These are phyloP conservation scores for Phanerotoma sp. DNA, from an alignment of 2,888 invertebrate genomes.

Conservation along the genomic window DNA sequence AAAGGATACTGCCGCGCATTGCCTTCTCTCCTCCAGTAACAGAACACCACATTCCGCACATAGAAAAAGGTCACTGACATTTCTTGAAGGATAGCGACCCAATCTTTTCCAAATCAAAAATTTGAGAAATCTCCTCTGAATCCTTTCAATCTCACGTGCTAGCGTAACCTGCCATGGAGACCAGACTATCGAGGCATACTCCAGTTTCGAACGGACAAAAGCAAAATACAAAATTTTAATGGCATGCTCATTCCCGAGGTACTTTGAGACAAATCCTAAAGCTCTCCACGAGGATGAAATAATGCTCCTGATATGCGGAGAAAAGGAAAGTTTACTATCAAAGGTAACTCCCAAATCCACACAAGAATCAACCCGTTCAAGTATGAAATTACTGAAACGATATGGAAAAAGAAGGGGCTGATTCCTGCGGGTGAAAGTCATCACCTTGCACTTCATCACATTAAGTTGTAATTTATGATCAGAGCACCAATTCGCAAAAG, in stretches of 20 bases:
- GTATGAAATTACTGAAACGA: background rate
- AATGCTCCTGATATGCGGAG: background rate
- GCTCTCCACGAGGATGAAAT: background rate
- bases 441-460: too few relatives aligned
- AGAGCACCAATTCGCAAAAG: constrained; percentile 1
- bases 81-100: background rate
- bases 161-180: too few relatives aligned
- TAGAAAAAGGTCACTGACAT: too few relatives aligned
- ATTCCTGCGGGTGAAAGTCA: too few relatives aligned
- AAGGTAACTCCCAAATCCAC: background rate
- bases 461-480: background rate
- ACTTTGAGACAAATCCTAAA: background rate
- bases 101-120: background rate
- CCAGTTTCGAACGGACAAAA: too few relatives aligned
- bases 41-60: too few relatives aligned
- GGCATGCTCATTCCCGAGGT: background rate
- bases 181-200: too few relatives aligned
- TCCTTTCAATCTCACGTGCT: too few relatives aligned
- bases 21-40: too few relatives aligned
- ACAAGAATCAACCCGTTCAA: background rate
- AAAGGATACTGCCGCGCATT: too few relatives aligned
- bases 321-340: background rate
- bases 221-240: too few relatives aligned
- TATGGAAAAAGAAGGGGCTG: background rate
- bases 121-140: constrained; percentile 7